Percentiles rank a stretch among this genome's conserved stretches.
Evolutionary conservation across 2,113 vertebrate species (phyloP).

Genomic region (Thermophis baileyi): DNA sequence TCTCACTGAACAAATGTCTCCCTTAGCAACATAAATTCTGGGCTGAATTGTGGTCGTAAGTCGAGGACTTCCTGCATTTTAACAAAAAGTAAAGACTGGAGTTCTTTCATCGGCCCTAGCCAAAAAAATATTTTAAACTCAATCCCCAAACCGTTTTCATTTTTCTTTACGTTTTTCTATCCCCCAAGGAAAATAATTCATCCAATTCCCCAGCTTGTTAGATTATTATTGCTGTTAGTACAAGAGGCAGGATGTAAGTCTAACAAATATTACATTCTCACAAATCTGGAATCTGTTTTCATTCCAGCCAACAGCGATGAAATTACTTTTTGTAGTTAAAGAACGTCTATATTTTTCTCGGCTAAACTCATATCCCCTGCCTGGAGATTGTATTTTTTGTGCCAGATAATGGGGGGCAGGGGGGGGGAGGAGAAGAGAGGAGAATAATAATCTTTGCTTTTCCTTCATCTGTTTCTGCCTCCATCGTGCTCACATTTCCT

Average conservation of each 20-base stretch:
- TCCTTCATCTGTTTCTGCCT: conserved; percentile 19
- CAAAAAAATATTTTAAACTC: neutral
- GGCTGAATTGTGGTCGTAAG: too few relatives aligned
- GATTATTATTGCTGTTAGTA: neutral
- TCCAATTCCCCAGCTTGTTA: neutral
- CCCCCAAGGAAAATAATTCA: neutral
- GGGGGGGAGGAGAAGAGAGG: too few relatives aligned
- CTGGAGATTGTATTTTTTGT: conserved; percentile 3
- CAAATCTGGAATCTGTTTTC: neutral
- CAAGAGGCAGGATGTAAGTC: neutral
- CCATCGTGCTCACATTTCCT: neutral
- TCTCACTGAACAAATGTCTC: too few relatives aligned
- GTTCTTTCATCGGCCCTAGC: neutral
- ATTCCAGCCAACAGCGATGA: neutral
- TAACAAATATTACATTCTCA: neutral
- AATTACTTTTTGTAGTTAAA: conserved; percentile 26
- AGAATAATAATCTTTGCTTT: neutral
- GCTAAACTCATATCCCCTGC: neutral
- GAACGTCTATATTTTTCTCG: conserved; percentile 4
- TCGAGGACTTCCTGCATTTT: neutral
- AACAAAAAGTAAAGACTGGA: neutral
- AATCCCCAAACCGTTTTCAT: neutral
- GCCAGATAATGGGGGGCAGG: neutral
- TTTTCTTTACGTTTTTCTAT: neutral
- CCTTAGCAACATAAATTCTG: too few relatives aligned